Conservation (phyloP, 2,888 invertebrate species). For the Diploptera punctata region DNA sequence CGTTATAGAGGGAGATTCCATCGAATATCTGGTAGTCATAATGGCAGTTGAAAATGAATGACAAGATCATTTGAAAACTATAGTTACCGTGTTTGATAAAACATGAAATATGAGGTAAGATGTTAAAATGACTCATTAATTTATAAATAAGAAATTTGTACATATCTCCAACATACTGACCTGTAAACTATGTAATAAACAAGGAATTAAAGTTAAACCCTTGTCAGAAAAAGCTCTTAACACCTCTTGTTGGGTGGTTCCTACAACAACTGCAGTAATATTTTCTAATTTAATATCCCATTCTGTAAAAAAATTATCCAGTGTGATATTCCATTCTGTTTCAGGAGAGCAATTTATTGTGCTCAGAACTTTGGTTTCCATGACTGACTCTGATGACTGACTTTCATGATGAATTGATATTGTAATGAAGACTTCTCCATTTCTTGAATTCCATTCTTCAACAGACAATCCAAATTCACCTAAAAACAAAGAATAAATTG, state of each 20-base stretch:
- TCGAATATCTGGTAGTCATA: no score
- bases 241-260: constrained; percentile 52
- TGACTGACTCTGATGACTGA: constrained; percentile 48
- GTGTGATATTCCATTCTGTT: constrained; percentile 54
- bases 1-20: no score
- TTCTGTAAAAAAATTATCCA: constrained; percentile 54
- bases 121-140: no score
- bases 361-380: constrained; percentile 55
- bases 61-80: no score
- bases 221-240: constrained; percentile 50
- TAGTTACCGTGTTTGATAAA: no score
- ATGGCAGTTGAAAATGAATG: no score
- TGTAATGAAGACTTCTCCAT: constrained; percentile 54
- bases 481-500: no score
- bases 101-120: no score
- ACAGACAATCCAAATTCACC: constrained; percentile 55
- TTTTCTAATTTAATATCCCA: constrained; percentile 55
- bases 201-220: constrained; percentile 55
- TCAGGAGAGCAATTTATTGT: constrained; percentile 55
- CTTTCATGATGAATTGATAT: constrained; percentile 55
- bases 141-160: no score
- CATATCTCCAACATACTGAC: no score
- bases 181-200: constrained; percentile 56
- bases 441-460: constrained; percentile 57
- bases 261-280: constrained; percentile 56